Conservation (phyloP, 2,888 invertebrate species). For the Athripsodes cinereus region DNA sequence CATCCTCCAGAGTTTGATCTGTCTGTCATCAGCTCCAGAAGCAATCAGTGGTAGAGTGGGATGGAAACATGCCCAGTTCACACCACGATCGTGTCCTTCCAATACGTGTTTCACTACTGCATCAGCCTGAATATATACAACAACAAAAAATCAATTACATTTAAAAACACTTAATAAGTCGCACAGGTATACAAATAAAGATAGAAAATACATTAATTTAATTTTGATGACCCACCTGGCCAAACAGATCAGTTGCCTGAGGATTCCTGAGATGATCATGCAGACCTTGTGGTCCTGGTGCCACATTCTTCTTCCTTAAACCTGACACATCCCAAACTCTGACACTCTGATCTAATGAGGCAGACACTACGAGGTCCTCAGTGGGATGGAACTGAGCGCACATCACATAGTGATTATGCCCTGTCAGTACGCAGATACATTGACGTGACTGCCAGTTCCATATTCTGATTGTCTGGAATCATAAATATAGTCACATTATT, state of each 20-base stretch:
- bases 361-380: constrained; percentile 95
- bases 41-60: constrained; percentile 90
- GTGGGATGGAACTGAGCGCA: constrained; percentile 96
- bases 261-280: constrained; percentile 85
- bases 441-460: constrained; percentile 99
- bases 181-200: too few relatives aligned
- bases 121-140: constrained; percentile 59
- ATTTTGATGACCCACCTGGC: too few relatives aligned
- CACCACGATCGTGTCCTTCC: constrained; percentile 94
- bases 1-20: constrained; percentile 98
- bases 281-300: constrained; percentile 87
- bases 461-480: constrained; percentile 80
- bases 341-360: constrained; percentile 96
- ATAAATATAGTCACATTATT: background rate
- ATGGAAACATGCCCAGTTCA: constrained; percentile 98
- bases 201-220: too few relatives aligned
- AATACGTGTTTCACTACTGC: constrained; percentile 87
- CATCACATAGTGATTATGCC: constrained; percentile 99
- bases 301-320: constrained; percentile 93
- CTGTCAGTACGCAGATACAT: constrained; percentile 89
- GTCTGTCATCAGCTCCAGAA: constrained; percentile 97
- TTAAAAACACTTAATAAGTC: too few relatives aligned
- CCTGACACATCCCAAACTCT: constrained; percentile 99
- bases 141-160: too few relatives aligned
- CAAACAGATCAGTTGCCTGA: constrained; percentile 89